Evolutionary conservation across 2,113 vertebrate genomes (phyloP), one percentile per base, ranked within the genome.

Genomic region (Hymenochirus boettgeri): DNA sequence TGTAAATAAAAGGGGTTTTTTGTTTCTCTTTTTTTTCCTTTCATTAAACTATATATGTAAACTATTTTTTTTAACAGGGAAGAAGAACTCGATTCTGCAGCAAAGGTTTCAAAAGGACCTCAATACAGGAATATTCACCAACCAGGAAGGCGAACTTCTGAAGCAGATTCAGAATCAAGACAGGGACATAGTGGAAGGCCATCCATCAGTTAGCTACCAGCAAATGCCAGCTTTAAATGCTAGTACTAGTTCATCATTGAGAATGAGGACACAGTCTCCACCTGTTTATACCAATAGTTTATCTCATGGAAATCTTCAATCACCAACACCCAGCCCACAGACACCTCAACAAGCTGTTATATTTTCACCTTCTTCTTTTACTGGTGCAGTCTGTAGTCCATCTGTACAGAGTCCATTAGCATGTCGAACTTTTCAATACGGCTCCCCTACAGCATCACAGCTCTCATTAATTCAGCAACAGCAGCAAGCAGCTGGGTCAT

Each of bases 91-190:
- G 0, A 90, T 99, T 77, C 88, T 99, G 69, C 90, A 98, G 74
- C 96, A 99, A 79, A 97, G 98, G 79, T 97, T 99, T 79, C 96
- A 98, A 87, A 97, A 97, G 85, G 96, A 99, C 69, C 90, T 99
- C 82, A 98, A 99, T 76, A 95, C 94, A 1, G 94, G 95, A 33
- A 92, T 99, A 55, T 99, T 99, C 92, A 97, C 98, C 86, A 96
- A 96, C 3, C 95, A 99, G 83, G 96, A 99, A 86, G 98, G 96
- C 11, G 96, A 99, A 86, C 92, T 98, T 72, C 82, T 99, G 88
- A 99, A 98, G 86, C 94, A 99, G 88, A 99, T 99, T 2, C 94
- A 98, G 71, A 96, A 93, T 61, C 94, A 99, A 18, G 96, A 99
- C 88, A 76, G 96, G 76, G 96, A 99, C 85, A 97, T 95, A 94